Evolutionary conservation across 1,140 invertebrate genomes (phyloP), one percentile per base, ranked within the genome.

Genomic region (Drosophila kohkoa): DNA sequence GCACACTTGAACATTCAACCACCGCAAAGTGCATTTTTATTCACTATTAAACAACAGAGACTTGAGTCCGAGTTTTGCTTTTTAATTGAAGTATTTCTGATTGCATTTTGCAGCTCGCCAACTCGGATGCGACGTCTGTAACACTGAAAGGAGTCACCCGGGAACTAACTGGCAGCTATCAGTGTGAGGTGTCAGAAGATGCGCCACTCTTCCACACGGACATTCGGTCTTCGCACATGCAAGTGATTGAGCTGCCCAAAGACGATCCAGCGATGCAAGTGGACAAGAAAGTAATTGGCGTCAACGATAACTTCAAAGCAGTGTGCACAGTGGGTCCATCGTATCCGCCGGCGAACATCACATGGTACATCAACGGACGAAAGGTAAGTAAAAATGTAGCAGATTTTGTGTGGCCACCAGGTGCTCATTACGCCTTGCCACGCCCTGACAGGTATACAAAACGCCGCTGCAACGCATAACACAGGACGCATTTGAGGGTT

Each of bases 171-270:
- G 95, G 95, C 10, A 94, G 94, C 75, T 96, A 95, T 92, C 95
- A 95, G 87, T 96, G 95, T 72, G 95, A 96, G 91, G 95, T 96
- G 6, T 96, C 95, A 0, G 95, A 95, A 20, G 95, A 96, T 88
- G 95, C 95, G 0, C 95, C 95, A 0, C 93, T 95, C 15, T 96
- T 96, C 77, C 95, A 96, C 81, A 96, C 95, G 0, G 95, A 96
- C 58, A 95, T 95, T 52, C 94, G 95, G 63, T 91, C 94, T 10
- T 94, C 94, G n/a, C 93, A 94, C 79, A 94, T 96, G 93, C 94
- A 95, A 49, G 95, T 96, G 54, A 94, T 94, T 69, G 93, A 92
- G 75, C 58, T 92, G 69, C 92, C 92, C 65, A 79, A 93, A 48
- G 83, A 92, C 66, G 81, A 92, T 67, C 79, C 93, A 43, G 75